Conservation (phyloP, 2,888 invertebrate species). For the Nomada hirtipes region DNA sequence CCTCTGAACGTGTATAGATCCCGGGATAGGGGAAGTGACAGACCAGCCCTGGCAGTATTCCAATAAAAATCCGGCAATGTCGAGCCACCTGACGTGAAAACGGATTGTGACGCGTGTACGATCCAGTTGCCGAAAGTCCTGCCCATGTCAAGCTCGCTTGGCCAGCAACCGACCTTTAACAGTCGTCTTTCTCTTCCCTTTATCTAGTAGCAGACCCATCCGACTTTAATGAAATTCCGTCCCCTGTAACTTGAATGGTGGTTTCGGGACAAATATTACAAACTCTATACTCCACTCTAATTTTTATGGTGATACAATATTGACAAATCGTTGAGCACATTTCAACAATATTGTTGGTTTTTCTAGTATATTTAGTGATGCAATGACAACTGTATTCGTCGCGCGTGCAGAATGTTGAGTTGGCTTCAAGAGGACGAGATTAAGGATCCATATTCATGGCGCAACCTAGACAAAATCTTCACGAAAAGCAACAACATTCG, state of each 20-base stretch:
- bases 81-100: conserved; percentile 53
- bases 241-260: not conserved
- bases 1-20: conserved; percentile 35
- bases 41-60: conserved; percentile 53
- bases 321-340: not conserved
- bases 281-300: not conserved
- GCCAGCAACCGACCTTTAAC: conserved; percentile 19
- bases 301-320: too few relatives aligned
- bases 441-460: not conserved
- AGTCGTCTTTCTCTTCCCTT: not conserved
- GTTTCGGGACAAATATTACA: not conserved
- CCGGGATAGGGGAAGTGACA: conserved; percentile 33
- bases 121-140: conserved; percentile 39
- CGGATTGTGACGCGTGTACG: conserved; percentile 49
- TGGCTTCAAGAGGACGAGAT: too few relatives aligned
- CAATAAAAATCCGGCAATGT: conserved; percentile 57
- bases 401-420: too few relatives aligned
- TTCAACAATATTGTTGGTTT: too few relatives aligned
- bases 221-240: not conserved
- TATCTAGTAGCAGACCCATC: not conserved
- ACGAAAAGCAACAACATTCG: not conserved
- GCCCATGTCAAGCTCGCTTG: conserved; percentile 15
- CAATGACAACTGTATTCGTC: too few relatives aligned
- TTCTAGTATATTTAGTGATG: too few relatives aligned
- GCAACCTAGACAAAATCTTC: not conserved